Percentiles rank a stretch among this genome's conserved stretches.
These are phyloP conservation scores for Orussus abietinus DNA, from an alignment of 1,140 invertebrate species.

Conservation along the genomic window DNA sequence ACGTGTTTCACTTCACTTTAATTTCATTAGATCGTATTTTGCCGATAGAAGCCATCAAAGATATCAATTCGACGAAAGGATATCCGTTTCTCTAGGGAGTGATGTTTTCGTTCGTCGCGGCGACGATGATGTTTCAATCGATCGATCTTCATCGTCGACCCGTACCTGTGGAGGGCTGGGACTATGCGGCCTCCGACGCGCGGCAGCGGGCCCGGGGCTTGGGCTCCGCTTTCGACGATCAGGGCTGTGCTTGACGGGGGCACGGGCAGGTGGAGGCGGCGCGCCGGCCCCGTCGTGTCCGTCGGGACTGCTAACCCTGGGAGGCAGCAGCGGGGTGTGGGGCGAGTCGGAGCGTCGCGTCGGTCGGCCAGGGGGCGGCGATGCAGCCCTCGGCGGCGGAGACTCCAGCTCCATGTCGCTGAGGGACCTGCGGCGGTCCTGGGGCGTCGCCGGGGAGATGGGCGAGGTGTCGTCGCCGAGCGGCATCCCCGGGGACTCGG, in stretches of 20 bases:
- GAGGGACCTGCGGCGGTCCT: slow-evolving; percentile 27
- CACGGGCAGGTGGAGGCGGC: too few species aligned
- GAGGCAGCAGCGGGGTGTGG: slow-evolving; percentile 58
- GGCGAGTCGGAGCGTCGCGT: slow-evolving; percentile 49
- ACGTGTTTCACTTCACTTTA: too few species aligned
- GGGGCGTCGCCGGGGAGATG: slow-evolving; percentile 60
- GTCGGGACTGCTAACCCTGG: slow-evolving; percentile 49
- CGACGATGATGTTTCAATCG: too few species aligned
- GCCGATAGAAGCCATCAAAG: too few species aligned
- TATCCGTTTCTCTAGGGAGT: too few species aligned
- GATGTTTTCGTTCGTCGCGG: too few species aligned
- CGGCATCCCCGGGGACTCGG: slow-evolving; percentile 40
- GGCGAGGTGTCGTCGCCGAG: slow-evolving; percentile 53
- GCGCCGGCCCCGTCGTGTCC: slow-evolving; percentile 17
- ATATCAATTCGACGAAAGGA: too few species aligned
- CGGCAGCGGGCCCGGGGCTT: too few species aligned
- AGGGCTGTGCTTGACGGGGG: slow-evolving; percentile 32
- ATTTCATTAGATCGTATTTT: too few species aligned
- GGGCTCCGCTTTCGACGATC: slow-evolving; percentile 31
- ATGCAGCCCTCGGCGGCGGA: slow-evolving; percentile 34
- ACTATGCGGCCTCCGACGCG: slow-evolving; percentile 40
- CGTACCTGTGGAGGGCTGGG: slow-evolving; percentile 44
- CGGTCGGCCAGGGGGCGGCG: slow-evolving; percentile 40
- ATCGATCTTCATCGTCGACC: too few species aligned
- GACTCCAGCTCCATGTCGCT: slow-evolving; percentile 48